These are phyloP conservation scores for Sakesphorus luctuosus DNA, from an alignment of 2,113 vertebrate genomes.

Conservation along the genomic window DNA sequence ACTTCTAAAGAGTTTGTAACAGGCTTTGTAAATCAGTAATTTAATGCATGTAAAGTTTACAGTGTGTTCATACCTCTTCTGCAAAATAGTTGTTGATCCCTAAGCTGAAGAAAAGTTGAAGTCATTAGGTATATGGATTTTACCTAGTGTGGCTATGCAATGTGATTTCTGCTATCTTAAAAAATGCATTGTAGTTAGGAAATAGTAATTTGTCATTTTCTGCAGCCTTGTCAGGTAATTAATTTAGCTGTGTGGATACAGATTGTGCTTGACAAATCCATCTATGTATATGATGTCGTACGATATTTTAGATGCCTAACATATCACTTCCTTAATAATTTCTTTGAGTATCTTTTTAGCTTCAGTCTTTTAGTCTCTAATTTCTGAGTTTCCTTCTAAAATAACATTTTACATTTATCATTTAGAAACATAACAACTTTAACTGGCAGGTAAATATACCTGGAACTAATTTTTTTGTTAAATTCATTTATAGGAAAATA, in stretches of 20 bases:
- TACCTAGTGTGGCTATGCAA: background rate
- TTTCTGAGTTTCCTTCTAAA: background rate
- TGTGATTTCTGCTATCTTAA: background rate
- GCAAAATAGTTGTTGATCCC: background rate
- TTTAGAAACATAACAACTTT: background rate
- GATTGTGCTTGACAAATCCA: background rate
- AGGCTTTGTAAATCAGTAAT: background rate
- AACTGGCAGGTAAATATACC: background rate
- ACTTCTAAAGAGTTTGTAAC: background rate
- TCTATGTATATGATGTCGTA: background rate
- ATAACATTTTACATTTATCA: background rate
- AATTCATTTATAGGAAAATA: background rate
- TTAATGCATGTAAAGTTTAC: background rate
- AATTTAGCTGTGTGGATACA: background rate
- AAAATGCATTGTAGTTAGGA: background rate
- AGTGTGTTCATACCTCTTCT: background rate
- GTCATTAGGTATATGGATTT: background rate
- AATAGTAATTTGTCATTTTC: background rate
- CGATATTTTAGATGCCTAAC: background rate
- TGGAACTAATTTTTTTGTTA: background rate
- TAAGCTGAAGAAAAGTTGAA: background rate
- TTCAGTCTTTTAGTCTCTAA: background rate
- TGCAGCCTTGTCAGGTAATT: background rate
- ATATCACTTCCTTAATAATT: background rate
- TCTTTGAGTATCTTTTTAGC: background rate